Evolutionary conservation across 2,797 vertebrate species (phyloP).

Genomic region (Capromys pilorides): DNA sequence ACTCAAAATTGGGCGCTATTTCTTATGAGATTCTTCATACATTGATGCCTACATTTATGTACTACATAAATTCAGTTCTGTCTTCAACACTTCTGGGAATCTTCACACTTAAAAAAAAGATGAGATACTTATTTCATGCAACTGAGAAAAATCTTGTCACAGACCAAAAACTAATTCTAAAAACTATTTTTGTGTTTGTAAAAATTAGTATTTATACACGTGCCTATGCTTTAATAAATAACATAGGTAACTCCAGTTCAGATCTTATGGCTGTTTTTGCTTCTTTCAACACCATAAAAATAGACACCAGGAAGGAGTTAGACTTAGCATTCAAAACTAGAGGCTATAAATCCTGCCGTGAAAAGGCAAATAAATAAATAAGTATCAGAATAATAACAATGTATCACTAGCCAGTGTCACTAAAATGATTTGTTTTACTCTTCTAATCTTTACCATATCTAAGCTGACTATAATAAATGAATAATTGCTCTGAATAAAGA

Average conservation of each 20-base stretch:
- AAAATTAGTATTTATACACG: slow-evolving; percentile 66
- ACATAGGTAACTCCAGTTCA: slow-evolving; percentile 66
- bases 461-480: slow-evolving; percentile 91
- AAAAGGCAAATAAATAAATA: slow-evolving; percentile 81
- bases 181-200: slow-evolving; percentile 69
- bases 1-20: slow-evolving; percentile 69
- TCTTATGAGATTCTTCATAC: slow-evolving; percentile 77
- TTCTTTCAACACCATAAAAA: slow-evolving; percentile 83
- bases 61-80: slow-evolving; percentile 73
- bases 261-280: slow-evolving; percentile 64
- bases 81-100: slow-evolving; percentile 75
- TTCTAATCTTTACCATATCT: slow-evolving; percentile 89
- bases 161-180: slow-evolving; percentile 74
- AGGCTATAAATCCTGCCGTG: slow-evolving; percentile 86
- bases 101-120: slow-evolving; percentile 75
- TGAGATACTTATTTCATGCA: slow-evolving; percentile 58
- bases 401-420: slow-evolving; percentile 89
- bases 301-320: slow-evolving; percentile 80
- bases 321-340: slow-evolving; percentile 83
- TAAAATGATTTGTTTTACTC: slow-evolving; percentile 90
- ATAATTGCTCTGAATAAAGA: slow-evolving; percentile 87
- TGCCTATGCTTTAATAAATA: slow-evolving; percentile 65
- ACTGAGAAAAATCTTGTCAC: slow-evolving; percentile 67
- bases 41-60: slow-evolving; percentile 72
- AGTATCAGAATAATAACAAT: slow-evolving; percentile 87